Evolutionary conservation across 2,113 vertebrate species (phyloP).

Genomic region (Procavia capensis): DNA sequence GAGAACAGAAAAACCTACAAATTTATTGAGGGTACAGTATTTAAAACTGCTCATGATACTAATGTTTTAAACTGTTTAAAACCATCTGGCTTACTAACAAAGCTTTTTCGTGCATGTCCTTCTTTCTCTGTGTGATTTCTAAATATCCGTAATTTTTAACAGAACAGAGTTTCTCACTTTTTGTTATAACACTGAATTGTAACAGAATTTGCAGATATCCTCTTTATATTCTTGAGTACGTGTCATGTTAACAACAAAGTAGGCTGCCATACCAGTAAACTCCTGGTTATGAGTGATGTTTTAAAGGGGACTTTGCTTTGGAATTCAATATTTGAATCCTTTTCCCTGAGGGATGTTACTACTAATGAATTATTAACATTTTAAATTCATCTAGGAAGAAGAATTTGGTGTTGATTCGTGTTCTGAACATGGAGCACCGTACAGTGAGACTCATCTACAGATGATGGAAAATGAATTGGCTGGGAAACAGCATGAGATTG

Average conservation of each 20-base stretch:
- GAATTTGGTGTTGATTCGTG: constrained; percentile 88
- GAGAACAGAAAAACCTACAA: constrained; percentile 86
- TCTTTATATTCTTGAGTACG: constrained; percentile 79
- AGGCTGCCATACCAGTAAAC: constrained; percentile 79
- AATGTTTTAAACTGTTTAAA: constrained; percentile 81
- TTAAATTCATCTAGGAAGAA: constrained; percentile 91
- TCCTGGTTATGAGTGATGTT: constrained; percentile 73
- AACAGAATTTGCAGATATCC: constrained; percentile 45
- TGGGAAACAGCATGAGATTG: constrained; percentile 91
- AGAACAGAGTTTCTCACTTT: constrained; percentile 17
- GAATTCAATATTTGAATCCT: constrained; percentile 74
- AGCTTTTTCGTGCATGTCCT: constrained; percentile 81
- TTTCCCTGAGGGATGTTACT: constrained; percentile 71
- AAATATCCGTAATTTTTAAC: constrained; percentile 56
- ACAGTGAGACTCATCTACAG: constrained; percentile 83
- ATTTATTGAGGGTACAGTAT: constrained; percentile 95
- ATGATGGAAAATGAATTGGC: constrained; percentile 91
- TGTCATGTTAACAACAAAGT: constrained; percentile 82
- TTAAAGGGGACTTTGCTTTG: constrained; percentile 71
- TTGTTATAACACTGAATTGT: constrained; percentile 58
- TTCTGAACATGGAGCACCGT: constrained; percentile 86
- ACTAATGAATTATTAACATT: constrained; percentile 77
- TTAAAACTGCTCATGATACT: constrained; percentile 77
- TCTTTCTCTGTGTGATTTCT: constrained; percentile 58
- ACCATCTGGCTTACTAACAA: constrained; percentile 76